phyloP scores from a whole-genome alignment of 2,113 vertebrate genomes.

The Nibea albiflora region DNA sequence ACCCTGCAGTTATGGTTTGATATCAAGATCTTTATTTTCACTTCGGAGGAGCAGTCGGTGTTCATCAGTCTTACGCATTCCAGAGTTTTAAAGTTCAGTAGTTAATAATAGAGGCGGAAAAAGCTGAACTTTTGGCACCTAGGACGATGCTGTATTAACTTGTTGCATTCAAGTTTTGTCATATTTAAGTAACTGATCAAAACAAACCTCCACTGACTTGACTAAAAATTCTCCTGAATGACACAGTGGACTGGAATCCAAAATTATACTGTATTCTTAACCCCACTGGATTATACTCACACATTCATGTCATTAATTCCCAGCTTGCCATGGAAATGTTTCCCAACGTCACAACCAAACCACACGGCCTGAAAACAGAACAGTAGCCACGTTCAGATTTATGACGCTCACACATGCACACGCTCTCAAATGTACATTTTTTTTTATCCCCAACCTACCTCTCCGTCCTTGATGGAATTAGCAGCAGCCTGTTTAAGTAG shows the following conservation, averaged over 20 bases:
- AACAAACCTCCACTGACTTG: background rate
- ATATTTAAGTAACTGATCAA: background rate
- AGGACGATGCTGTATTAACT: background rate
- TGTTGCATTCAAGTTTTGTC: background rate
- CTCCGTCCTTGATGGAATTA: slow-evolving; percentile 93
- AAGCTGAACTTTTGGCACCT: background rate
- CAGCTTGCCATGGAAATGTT: slow-evolving; percentile 95
- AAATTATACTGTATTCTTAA: no score
- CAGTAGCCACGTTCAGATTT: background rate
- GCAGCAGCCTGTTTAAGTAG: slow-evolving; percentile 92
- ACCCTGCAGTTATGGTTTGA: background rate
- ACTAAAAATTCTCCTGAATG: background rate
- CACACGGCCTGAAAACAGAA: slow-evolving; percentile 90
- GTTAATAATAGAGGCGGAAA: background rate
- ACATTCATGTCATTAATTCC: slow-evolving; percentile 97
- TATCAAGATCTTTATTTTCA: background rate
- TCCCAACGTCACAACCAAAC: slow-evolving; percentile 98
- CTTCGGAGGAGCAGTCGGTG: background rate
- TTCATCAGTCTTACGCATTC: background rate
- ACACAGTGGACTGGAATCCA: background rate
- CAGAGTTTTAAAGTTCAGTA: background rate
- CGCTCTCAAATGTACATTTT: background rate
- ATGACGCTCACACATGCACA: background rate
- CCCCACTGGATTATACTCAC: slow-evolving; percentile 82
- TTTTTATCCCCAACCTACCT: slow-evolving; percentile 81